Evolutionary conservation across 2,888 invertebrate genomes (phyloP), one percentile per base, ranked within the genome.

Genomic region (Cosmia pyralina): DNA sequence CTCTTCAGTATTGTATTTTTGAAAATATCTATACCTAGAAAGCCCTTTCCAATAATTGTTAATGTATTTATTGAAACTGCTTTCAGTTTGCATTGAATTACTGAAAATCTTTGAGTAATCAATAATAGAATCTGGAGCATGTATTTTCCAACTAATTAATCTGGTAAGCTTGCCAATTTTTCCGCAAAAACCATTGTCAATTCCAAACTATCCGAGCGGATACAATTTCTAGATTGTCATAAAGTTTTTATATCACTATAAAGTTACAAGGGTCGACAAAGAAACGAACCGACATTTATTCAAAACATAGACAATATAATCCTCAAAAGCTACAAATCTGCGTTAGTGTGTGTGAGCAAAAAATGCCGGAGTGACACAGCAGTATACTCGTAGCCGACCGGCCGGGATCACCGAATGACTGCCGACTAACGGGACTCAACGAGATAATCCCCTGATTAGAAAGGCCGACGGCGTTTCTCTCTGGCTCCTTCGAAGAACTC

Each of bases 361-460:
- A 90, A 89, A 86, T 81, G 78, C 79, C 65, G 77, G 73, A 81
- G 81, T 86, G 89, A 88, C 88, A 85, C 66, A 86, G 77, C 84
- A 75, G 74, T 72, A 72, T 82, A n/a, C n/a, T n/a, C n/a, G n/a
- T n/a, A 46, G 72, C 78, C 52, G 62, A 73, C 69, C 77, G 60
- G 75, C 65, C 68, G 78, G 88, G 81, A 83, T 84, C 84, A 79
- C 72, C 77, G 77, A 79, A 76, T 82, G 85, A 85, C 87, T 85
- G 81, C 77, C 87, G 85, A 82, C 89, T 88, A 88, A 90, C 88
- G 86, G 88, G 89, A 87, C 88, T 89, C 90, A 91, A 88, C 89
- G 87, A 89, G 91, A 91, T 93, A 91, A 93, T 91, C 92, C 90
- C 86, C 83, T 88, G 92, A 92, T 92, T 93, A 92, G 89, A 84